Evolutionary conservation across 2,113 vertebrate genomes (phyloP), one percentile per base, ranked within the genome.

Genomic region (Orientallactaga bullata): DNA sequence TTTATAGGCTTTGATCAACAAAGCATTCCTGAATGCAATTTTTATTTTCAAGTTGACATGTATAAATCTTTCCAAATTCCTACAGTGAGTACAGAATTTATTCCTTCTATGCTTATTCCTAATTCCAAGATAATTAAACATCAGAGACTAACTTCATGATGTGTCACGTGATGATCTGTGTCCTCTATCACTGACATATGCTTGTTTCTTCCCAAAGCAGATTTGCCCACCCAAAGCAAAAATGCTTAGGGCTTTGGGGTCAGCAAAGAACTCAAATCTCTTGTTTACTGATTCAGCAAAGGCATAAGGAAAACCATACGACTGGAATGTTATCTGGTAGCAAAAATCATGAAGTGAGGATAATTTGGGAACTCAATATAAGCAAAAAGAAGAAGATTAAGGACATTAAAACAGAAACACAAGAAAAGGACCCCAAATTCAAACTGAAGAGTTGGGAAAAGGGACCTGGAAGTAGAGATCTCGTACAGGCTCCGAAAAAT

Each of bases 11-110:
- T 93, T 87, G 24, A 77, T 89, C 73, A 85, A 84, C 72, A 92
- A 86, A 79, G 18, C 5, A 77, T 76, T 65, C 23, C 3, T 55
- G 17, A 90, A 68, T 28, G 85, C 18, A 89, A 76, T 66, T 72
- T 77, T 95, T 66, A 71, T 83, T 88, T 93, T 88, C 37, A 89
- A 78, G 76, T n/a, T 94, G 37, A 87, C 58, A 60, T 68, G 86
- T 77, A 80, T 55, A 86, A 95, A 85, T 90, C 60, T 88, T 74
- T 15, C 60, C 3, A 0, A 88, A 88, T 77, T 83, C 26, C 24
- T 82, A 72, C 24, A 89, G 51, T 81, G 82, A 30, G 71, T 85
- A 88, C 4, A 85, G 4, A 89, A 68, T 93, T 61, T 85, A 74
- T 86, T 78, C 39, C 82, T 65, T 80, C 35, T 69, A 65, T 28